Conservation (phyloP, 2,113 vertebrate genomes). For the Eclectus roratus region DNA sequence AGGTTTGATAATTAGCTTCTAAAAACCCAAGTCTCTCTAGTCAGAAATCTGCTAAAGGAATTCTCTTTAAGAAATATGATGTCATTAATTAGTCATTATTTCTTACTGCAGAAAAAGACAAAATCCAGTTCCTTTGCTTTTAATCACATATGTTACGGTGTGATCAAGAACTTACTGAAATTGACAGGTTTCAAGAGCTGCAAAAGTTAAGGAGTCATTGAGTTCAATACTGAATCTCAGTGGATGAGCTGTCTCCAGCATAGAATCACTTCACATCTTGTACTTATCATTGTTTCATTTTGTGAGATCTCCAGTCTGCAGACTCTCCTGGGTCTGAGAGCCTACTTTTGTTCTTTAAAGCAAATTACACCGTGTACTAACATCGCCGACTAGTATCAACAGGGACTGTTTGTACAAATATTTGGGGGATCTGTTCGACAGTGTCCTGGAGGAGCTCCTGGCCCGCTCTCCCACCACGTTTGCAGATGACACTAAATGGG, state of each 20-base stretch:
- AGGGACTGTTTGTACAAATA: neutral
- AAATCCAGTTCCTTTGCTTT: neutral
- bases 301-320: neutral
- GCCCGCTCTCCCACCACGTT: neutral
- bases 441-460: neutral
- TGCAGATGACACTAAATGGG: neutral
- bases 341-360: neutral
- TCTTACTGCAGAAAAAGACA: neutral
- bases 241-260: neutral
- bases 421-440: neutral
- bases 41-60: neutral
- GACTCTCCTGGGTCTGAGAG: neutral
- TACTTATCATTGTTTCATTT: neutral
- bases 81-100: neutral
- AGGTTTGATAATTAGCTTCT: neutral
- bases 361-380: neutral
- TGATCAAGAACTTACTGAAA: neutral
- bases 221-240: neutral
- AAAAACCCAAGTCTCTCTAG: neutral
- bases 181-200: neutral
- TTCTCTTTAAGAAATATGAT: neutral
- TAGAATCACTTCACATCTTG: neutral
- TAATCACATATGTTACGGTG: neutral
- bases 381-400: accelerated
- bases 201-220: neutral